These are phyloP conservation scores for Nymphalis polychloros DNA, from an alignment of 2,888 invertebrate species.

Conservation along the genomic window DNA sequence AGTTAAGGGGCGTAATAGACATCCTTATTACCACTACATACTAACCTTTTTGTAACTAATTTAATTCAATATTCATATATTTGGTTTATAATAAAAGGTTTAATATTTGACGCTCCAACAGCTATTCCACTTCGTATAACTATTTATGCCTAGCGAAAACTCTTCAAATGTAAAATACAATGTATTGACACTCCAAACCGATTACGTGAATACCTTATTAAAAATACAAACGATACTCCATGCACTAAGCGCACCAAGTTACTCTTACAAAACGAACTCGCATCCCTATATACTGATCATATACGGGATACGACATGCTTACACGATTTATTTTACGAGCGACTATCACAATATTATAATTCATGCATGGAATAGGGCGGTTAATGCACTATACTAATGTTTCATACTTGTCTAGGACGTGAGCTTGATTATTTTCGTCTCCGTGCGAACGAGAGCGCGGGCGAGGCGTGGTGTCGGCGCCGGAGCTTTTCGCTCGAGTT, in stretches of 20 bases:
- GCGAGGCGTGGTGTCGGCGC: slow-evolving; percentile 51
- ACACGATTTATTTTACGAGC: slow-evolving; percentile 38
- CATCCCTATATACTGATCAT: slow-evolving; percentile 34
- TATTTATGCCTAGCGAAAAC: slow-evolving; percentile 37
- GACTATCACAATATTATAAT: slow-evolving; percentile 47
- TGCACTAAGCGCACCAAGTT: slow-evolving; percentile 48
- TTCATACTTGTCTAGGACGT: slow-evolving; percentile 78
- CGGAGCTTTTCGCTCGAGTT: slow-evolving; percentile 60
- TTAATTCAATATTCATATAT: slow-evolving; percentile 48
- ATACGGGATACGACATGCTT: slow-evolving; percentile 32
- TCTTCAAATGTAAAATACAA: slow-evolving; percentile 28
- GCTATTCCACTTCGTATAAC: slow-evolving; percentile 29
- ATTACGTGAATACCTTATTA: slow-evolving; percentile 43
- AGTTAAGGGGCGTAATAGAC: slow-evolving; percentile 43
- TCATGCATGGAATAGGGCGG: slow-evolving; percentile 48
- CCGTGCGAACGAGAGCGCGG: slow-evolving; percentile 71
- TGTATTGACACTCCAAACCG: slow-evolving; percentile 23
- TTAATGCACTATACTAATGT: slow-evolving; percentile 66
- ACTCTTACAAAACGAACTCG: slow-evolving; percentile 34
- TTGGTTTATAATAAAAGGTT: slow-evolving; percentile 55
- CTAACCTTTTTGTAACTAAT: slow-evolving; percentile 43
- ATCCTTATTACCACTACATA: slow-evolving; percentile 44
- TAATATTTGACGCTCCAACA: slow-evolving; percentile 34
- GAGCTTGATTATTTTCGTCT: slow-evolving; percentile 64
- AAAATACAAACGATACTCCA: slow-evolving; percentile 49